These are phyloP conservation scores for Murina feae DNA, from an alignment of 2,113 vertebrate species.

Conservation along the genomic window DNA sequence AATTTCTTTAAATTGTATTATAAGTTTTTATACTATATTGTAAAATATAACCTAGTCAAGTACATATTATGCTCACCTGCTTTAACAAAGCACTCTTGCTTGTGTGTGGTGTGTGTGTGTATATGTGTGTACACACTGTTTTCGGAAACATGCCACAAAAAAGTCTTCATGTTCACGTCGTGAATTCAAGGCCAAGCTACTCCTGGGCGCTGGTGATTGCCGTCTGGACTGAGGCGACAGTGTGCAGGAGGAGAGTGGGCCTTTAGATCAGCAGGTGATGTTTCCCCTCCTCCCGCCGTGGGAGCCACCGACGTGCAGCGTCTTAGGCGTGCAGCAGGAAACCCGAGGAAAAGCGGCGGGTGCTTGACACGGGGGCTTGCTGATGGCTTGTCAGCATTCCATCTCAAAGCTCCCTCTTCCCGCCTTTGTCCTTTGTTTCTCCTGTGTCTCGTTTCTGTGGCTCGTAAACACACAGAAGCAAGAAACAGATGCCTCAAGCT, in stretches of 20 bases:
- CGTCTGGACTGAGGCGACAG: neutral
- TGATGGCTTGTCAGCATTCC: fast-evolving
- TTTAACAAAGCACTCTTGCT: neutral
- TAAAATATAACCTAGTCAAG: neutral
- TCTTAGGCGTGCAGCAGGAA: neutral
- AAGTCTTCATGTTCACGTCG: neutral
- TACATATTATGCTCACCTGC: neutral
- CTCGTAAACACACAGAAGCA: neutral
- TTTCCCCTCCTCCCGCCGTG: neutral
- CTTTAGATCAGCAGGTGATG: neutral
- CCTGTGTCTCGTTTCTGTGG: neutral
- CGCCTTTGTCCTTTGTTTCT: neutral
- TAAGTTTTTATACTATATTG: neutral
- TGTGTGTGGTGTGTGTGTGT: neutral
- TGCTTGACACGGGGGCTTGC: fast-evolving
- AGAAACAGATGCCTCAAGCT: neutral
- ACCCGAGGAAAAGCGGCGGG: neutral
- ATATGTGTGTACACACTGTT: neutral
- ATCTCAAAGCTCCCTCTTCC: neutral
- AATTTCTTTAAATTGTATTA: neutral
- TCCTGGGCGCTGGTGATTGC: neutral
- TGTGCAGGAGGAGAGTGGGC: neutral
- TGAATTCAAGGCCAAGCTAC: neutral
- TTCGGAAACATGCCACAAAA: neutral
- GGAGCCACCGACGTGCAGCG: fast-evolving